Evolutionary conservation across 2,113 vertebrate genomes (phyloP).

Genomic region (Forbesichthys papilliferus): DNA sequence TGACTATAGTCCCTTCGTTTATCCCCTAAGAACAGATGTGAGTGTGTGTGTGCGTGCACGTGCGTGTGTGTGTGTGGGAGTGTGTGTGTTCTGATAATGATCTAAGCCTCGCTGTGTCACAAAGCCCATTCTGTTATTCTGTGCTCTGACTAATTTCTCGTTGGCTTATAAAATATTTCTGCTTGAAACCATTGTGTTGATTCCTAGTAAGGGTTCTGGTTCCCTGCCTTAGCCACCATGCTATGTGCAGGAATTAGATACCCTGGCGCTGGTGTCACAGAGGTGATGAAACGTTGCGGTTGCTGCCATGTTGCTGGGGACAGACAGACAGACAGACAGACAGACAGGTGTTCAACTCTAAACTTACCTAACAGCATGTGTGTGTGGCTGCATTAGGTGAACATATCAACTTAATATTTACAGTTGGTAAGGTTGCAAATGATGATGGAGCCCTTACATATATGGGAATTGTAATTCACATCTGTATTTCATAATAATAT

Average conservation of each 20-base stretch:
- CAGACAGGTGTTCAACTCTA: slow-evolving; percentile 33
- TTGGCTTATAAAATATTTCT: slow-evolving; percentile 67
- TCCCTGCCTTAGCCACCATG: slow-evolving; percentile 38
- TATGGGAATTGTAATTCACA: too few relatives aligned
- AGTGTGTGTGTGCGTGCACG: background rate
- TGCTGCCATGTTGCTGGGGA: slow-evolving; percentile 33
- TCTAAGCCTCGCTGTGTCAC: too few relatives aligned
- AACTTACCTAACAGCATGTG: slow-evolving; percentile 34
- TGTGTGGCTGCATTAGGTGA: slow-evolving; percentile 26
- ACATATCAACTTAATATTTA: slow-evolving; percentile 33
- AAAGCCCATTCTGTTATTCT: background rate
- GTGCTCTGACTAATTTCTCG: slow-evolving; percentile 21
- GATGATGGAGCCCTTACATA: background rate
- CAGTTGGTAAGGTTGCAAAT: slow-evolving; percentile 14
- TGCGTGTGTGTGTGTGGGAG: background rate
- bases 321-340: slow-evolving; percentile 36
- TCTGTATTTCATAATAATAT: too few relatives aligned
- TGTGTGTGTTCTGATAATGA: too few relatives aligned
- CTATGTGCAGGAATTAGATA: slow-evolving; percentile 53
- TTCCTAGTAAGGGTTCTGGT: slow-evolving; percentile 50
- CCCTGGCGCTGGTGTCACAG: slow-evolving; percentile 18
- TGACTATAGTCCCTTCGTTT: background rate
- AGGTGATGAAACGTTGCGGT: slow-evolving; percentile 42
- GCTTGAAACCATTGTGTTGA: slow-evolving; percentile 35
- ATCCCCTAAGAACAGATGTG: background rate